Evolutionary conservation across 2,797 vertebrate species (phyloP).

Genomic region (Cirrhinus molitorella): DNA sequence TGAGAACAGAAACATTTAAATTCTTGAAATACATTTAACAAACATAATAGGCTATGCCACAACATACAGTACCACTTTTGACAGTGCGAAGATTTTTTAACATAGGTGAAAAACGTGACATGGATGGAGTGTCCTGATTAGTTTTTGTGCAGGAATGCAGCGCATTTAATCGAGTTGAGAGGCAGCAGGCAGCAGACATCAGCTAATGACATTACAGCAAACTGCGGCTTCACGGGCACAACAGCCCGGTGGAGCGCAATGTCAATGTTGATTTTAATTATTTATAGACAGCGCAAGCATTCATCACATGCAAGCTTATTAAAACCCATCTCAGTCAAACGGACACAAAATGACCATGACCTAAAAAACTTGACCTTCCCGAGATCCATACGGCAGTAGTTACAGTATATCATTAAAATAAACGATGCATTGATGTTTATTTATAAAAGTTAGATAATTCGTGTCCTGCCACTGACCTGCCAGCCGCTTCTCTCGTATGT

Average conservation of each 20-base stretch:
- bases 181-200: slow-evolving; percentile 63
- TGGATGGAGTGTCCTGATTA: not conserved
- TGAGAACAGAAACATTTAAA: not conserved
- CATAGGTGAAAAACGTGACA: not conserved
- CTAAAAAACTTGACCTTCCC: slow-evolving; percentile 76
- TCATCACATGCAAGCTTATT: not conserved
- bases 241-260: slow-evolving; percentile 23
- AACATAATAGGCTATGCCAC: not conserved
- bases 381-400: slow-evolving; percentile 54
- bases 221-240: slow-evolving; percentile 64
- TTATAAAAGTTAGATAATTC: slow-evolving; percentile 2
- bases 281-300: slow-evolving; percentile 1
- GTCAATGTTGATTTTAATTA: slow-evolving; percentile 53
- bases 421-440: not conserved
- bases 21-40: not conserved
- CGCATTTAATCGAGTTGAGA: slow-evolving; percentile 69
- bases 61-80: not conserved
- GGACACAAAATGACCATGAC: not conserved
- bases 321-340: not conserved
- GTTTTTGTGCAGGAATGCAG: slow-evolving; percentile 62
- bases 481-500: slow-evolving; percentile 88
- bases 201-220: slow-evolving; percentile 43
- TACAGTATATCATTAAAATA: slow-evolving; percentile 39
- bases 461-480: slow-evolving; percentile 85
- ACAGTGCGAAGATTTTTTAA: not conserved